These are phyloP conservation scores for Drosophila emarginata DNA, from an alignment of 2,888 invertebrate species.

Conservation along the genomic window DNA sequence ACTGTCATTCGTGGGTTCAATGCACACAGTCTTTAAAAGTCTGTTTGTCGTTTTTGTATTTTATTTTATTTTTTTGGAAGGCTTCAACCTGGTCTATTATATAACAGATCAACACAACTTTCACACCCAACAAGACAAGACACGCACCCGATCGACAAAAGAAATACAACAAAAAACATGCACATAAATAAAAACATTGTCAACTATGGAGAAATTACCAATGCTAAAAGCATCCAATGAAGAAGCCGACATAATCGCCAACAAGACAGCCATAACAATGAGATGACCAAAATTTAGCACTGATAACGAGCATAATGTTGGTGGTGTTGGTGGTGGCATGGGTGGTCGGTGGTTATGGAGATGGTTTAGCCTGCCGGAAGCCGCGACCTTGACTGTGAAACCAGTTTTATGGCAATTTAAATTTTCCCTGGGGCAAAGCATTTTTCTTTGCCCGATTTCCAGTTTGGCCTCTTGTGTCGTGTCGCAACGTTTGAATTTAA, in stretches of 20 bases:
- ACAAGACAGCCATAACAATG: constrained; percentile 37
- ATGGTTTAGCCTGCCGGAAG: constrained; percentile 45
- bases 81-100: constrained; percentile 51
- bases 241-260: constrained; percentile 60
- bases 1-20: constrained; percentile 74
- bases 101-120: constrained; percentile 76
- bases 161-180: constrained; percentile 31
- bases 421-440: constrained; percentile 64
- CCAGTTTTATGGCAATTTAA: constrained; percentile 59
- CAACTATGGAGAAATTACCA: constrained; percentile 65
- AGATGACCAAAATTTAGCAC: constrained; percentile 45
- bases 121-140: constrained; percentile 67
- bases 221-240: constrained; percentile 62
- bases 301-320: constrained; percentile 32
- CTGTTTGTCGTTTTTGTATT: constrained; percentile 24
- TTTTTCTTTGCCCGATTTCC: constrained; percentile 49
- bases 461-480: constrained; percentile 38
- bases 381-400: constrained; percentile 79
- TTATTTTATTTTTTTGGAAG: constrained; percentile 9
- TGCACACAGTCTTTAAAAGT: constrained; percentile 51
- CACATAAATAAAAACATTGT: constrained; percentile 34
- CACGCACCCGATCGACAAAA: constrained; percentile 51
- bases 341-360: constrained; percentile 11
- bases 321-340: not conserved
- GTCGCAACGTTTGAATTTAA: constrained; percentile 5